phyloP scores from a whole-genome alignment of 1,140 invertebrate species.

The Heliconius melpomene region DNA sequence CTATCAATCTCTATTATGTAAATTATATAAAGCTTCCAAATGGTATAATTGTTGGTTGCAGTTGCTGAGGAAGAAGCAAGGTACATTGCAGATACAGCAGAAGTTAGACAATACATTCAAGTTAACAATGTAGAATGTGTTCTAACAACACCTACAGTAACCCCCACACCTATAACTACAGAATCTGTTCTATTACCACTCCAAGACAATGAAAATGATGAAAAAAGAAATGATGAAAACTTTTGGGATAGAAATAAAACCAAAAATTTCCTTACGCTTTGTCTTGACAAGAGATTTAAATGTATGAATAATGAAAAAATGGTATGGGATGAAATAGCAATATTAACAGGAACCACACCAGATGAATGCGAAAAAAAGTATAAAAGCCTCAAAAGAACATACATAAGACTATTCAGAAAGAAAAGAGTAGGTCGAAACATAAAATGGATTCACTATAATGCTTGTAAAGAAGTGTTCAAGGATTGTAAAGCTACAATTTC shows the following conservation, averaged over 20 bases:
- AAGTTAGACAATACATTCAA: slow-evolving; percentile 63
- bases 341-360: slow-evolving; percentile 54
- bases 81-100: slow-evolving; percentile 59
- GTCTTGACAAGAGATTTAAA: slow-evolving; percentile 60
- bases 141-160: slow-evolving; percentile 3
- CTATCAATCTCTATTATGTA: no score
- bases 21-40: no score
- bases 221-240: slow-evolving; percentile 49
- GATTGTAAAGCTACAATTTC: slow-evolving; percentile 62
- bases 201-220: background rate
- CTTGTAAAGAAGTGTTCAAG: slow-evolving; percentile 69
- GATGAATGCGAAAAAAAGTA: slow-evolving; percentile 71
- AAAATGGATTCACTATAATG: slow-evolving; percentile 70
- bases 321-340: slow-evolving; percentile 64
- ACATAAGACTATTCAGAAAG: slow-evolving; percentile 68
- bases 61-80: slow-evolving; percentile 61
- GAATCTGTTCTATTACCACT: slow-evolving; percentile 28
- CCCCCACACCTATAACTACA: slow-evolving; percentile 37
- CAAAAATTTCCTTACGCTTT: slow-evolving; percentile 59
- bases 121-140: slow-evolving; percentile 44
- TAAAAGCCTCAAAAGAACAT: slow-evolving; percentile 65
- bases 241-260: slow-evolving; percentile 73
- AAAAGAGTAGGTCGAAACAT: slow-evolving; percentile 67
- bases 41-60: slow-evolving; percentile 19
- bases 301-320: slow-evolving; percentile 54